These are phyloP conservation scores for Mamestra configurata DNA, from an alignment of 1,140 invertebrate genomes.

Conservation along the genomic window DNA sequence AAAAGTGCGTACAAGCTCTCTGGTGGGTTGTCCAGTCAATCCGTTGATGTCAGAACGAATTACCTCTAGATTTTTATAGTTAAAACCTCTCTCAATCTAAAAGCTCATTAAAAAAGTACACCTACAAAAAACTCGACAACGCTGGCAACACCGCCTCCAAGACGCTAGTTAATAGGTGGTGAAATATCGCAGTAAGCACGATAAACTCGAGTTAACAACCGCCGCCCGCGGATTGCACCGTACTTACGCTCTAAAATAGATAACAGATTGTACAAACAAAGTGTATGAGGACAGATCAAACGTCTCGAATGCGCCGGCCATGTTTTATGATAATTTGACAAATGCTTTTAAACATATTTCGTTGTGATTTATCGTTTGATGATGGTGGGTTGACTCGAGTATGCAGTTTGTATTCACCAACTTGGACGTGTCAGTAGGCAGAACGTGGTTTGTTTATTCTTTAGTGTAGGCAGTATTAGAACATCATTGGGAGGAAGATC, in stretches of 20 bases:
- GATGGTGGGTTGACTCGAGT: not conserved
- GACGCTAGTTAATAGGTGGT: conserved; percentile 35
- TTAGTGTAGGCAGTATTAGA: not conserved
- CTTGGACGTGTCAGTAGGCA: not conserved
- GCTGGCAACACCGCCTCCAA: conserved; percentile 26
- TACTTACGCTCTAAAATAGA: conserved; percentile 52
- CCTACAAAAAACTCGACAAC: not conserved
- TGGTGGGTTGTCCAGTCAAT: too few relatives aligned
- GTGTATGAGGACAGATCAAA: conserved; percentile 43
- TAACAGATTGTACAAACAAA: conserved; percentile 47
- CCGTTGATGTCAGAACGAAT: too few relatives aligned
- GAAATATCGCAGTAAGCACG: conserved; percentile 47
- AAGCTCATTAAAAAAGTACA: not conserved
- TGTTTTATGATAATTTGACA: conserved; percentile 44
- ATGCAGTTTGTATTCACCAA: not conserved
- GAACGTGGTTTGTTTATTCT: not conserved
- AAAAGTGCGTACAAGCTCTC: too few relatives aligned
- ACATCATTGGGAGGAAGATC: not conserved
- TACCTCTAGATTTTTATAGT: too few relatives aligned
- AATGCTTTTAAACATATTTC: conserved; percentile 37
- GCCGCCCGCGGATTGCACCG: conserved; percentile 15
- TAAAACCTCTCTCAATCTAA: too few relatives aligned
- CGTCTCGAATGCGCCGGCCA: not conserved
- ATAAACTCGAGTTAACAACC: conserved; percentile 54
- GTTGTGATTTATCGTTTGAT: conserved; percentile 18